Evolutionary conservation across 2,113 vertebrate species (phyloP).

Genomic region (Paradoxurus hermaphroditus): DNA sequence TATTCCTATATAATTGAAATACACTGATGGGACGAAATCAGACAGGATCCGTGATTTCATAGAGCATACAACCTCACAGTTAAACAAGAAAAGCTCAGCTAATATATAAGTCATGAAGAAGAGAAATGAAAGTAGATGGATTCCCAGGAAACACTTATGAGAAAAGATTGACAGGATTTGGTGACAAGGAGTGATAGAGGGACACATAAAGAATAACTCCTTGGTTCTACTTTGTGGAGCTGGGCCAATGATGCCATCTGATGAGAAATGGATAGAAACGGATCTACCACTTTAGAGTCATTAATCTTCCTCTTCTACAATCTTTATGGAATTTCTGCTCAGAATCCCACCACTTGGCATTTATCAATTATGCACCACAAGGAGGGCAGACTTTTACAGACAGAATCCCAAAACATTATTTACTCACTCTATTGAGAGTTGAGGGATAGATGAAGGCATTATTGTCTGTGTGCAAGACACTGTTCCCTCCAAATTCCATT

Average conservation of each 20-base stretch:
- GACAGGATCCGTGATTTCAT: not conserved
- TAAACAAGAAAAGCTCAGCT: not conserved
- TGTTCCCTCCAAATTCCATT: not conserved
- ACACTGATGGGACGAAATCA: not conserved
- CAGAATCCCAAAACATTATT: not conserved
- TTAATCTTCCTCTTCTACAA: not conserved
- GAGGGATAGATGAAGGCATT: not conserved
- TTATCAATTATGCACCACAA: not conserved
- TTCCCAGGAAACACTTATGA: not conserved
- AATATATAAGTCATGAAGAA: not conserved
- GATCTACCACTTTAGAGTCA: not conserved
- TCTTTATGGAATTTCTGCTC: not conserved
- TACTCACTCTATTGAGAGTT: not conserved
- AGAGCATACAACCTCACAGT: not conserved
- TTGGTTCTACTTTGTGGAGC: not conserved
- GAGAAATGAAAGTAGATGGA: not conserved
- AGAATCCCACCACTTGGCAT: not conserved
- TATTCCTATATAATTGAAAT: not conserved
- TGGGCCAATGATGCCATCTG: not conserved
- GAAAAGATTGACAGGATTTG: not conserved
- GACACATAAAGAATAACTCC: not conserved
- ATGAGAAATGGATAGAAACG: not conserved
- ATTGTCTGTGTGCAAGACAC: not conserved
- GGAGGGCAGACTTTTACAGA: not conserved
- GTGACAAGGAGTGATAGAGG: not conserved